A percentile compares a stretch with the other conserved stretches of the same genome.
phyloP scores from a whole-genome alignment of 2,888 invertebrate species.

The Trachelus stipa region DNA sequence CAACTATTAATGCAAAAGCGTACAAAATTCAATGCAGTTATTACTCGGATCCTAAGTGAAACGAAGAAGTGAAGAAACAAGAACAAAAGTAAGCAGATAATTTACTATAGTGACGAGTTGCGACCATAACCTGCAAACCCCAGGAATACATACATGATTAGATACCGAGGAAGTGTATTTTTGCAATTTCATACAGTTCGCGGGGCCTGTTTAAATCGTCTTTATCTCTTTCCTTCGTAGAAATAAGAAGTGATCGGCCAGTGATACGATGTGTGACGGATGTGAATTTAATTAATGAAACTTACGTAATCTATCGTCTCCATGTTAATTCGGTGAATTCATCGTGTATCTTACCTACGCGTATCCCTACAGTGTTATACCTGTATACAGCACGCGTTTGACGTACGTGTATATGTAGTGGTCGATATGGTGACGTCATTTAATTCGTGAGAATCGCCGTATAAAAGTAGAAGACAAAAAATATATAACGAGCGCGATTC shows the following conservation, averaged over 20 bases:
- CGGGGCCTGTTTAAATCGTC: not conserved
- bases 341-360: not conserved
- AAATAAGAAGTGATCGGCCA: not conserved
- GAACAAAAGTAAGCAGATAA: not conserved
- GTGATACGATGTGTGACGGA: not conserved
- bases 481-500: not conserved
- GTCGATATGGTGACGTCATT: not conserved
- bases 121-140: not conserved
- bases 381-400: not conserved
- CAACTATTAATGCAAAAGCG: not conserved
- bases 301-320: not conserved
- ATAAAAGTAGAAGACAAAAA: not conserved
- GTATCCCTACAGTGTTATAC: not conserved
- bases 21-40: conserved; percentile 14
- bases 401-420: not conserved
- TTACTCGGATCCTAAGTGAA: not conserved
- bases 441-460: not conserved
- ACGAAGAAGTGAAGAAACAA: not conserved
- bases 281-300: not conserved
- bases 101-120: not conserved
- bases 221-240: not conserved
- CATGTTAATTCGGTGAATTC: not conserved
- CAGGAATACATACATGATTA: not conserved
- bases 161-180: conserved; percentile 14
- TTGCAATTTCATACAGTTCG: conserved; percentile 20